These are phyloP conservation scores for Cataglyphis livida DNA, from an alignment of 2,888 invertebrate species.

Conservation along the genomic window DNA sequence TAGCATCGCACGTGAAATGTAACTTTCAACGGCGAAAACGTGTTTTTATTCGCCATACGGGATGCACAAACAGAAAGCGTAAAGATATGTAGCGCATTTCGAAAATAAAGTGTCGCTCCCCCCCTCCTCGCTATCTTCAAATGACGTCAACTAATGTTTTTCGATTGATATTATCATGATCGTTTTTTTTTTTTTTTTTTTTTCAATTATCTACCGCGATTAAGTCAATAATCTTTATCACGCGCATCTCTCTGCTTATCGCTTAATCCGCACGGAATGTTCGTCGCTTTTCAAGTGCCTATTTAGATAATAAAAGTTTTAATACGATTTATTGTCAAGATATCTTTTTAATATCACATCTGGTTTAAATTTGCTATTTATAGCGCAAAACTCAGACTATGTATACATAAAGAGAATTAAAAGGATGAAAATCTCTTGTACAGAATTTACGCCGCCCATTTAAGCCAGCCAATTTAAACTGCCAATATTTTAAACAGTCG, in stretches of 20 bases:
- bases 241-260: conserved; percentile 24
- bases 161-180: conserved; percentile 29
- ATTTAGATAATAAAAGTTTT: conserved; percentile 8
- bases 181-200: background rate
- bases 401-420: background rate
- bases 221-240: conserved; percentile 46
- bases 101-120: background rate
- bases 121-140: background rate
- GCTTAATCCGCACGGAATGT: background rate
- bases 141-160: conserved; percentile 63
- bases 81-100: background rate
- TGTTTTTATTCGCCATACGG: background rate
- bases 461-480: background rate
- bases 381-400: background rate
- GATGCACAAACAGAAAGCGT: background rate
- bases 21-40: background rate
- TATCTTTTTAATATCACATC: background rate
- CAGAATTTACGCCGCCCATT: background rate
- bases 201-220: conserved; percentile 27
- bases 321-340: background rate
- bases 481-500: no score
- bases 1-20: background rate
- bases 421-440: no score
- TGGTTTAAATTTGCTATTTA: background rate
- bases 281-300: conserved; percentile 2